Evolutionary conservation across 2,113 vertebrate genomes (phyloP).

Genomic region (Plecotus auritus): DNA sequence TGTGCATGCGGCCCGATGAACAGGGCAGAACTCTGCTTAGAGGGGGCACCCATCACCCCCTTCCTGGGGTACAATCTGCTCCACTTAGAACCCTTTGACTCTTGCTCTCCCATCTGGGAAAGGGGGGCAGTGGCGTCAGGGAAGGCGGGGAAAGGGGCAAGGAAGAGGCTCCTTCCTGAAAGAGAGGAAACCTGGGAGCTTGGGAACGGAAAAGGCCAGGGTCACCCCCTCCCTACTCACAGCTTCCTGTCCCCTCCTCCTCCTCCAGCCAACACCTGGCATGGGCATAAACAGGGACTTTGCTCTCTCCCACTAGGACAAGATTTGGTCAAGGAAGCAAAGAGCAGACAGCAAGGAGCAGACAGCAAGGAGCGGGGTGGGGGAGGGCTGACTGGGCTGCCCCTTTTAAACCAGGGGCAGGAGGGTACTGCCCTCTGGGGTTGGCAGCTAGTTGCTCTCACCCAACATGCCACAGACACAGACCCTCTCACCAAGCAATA

Average conservation of each 20-base stretch:
- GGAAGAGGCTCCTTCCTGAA: conserved; percentile 77
- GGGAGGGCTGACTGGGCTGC: background rate
- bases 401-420: background rate
- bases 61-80: background rate
- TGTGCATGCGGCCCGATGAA: background rate
- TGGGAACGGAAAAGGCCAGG: conserved; percentile 75
- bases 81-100: background rate
- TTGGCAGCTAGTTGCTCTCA: conserved; percentile 24
- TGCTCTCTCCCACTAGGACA: conserved; percentile 47
- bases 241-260: conserved; percentile 72
- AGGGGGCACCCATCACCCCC: background rate
- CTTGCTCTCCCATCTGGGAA: conserved; percentile 45
- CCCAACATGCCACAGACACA: background rate
- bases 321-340: conserved; percentile 44
- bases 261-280: conserved; percentile 69
- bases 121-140: conserved; percentile 32
- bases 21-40: background rate
- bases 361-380: background rate
- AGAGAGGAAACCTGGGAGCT: conserved; percentile 76
- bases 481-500: background rate
- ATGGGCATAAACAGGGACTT: conserved; percentile 75
- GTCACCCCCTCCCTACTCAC: conserved; percentile 52
- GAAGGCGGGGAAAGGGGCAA: conserved; percentile 56
- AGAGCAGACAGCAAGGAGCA: background rate
- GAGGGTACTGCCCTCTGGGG: background rate